Base-by-base conservation (phyloP, 2,797 vertebrate species). In the Tapera naevia region DNA sequence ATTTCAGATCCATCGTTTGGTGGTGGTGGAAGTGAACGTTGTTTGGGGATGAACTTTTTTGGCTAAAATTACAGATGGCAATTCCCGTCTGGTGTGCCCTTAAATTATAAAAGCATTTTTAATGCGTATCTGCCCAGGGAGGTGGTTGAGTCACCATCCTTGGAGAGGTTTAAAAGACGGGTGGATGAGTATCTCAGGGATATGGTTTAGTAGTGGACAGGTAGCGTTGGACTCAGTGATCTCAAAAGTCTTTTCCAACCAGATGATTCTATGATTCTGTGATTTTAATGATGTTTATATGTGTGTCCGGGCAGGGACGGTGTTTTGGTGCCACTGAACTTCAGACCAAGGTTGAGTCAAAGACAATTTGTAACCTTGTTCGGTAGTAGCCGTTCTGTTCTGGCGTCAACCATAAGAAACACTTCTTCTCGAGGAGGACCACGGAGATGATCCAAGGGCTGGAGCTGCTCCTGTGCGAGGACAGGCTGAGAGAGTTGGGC, bases 321-420 rank as follows among this genome's bases (percentile, higher is more conserved):
- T 56, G 28, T 88, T 92, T 89, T 85, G 79, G 54, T 75, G 70
- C 87, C 86, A 5, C 86, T 93, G 86, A 89, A 91, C 92, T 92
- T 95, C 61, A 92, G 92, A 88, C 76, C 70, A 70, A 2, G 1
- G 2, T 57, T 37, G 67, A 79, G 51, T 51, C 78, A 62, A 75
- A 80, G 87, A 0, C 46, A 65, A 0, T 92, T 86, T 92, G 89
- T 89, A 65, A 61, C 81, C 69, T 70, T 88, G 82, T 74, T 58
- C 66, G 45, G 15, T 45, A 65, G 62, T 50, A 35, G 73, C 76
- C 3, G 2, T 27, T 65, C 78, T 41, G 39, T 61, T 56, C 88
- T 66, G 88, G 35, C 51, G 41, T 56, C 15, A 5, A 65, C 4
- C 0, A 0, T 32, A 53, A 71, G 87, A 78, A 85, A 48, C 51